These are phyloP conservation scores for Drosophila asahinai DNA, from an alignment of 1,140 invertebrate species.

Conservation along the genomic window DNA sequence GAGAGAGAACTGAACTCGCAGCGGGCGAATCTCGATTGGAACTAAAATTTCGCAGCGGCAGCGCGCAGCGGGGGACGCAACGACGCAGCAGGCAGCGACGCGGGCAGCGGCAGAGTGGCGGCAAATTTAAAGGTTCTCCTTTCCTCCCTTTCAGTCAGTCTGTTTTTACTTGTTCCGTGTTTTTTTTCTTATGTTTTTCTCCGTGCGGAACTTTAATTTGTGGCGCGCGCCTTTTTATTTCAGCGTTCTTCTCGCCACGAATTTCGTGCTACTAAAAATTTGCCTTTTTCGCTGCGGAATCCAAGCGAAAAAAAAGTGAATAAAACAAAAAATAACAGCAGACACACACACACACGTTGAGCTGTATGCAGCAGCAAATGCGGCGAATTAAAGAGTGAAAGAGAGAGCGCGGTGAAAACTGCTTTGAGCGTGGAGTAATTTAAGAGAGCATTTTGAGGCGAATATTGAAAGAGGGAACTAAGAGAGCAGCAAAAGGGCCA, in stretches of 20 bases:
- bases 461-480: background rate
- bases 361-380: slow-evolving; percentile 38
- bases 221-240: slow-evolving; percentile 37
- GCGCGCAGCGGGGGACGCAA: slow-evolving; percentile 26
- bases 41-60: slow-evolving; percentile 33
- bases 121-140: slow-evolving; percentile 26
- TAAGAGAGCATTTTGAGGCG: background rate
- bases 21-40: slow-evolving; percentile 38
- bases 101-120: slow-evolving; percentile 21
- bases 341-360: slow-evolving; percentile 24
- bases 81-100: slow-evolving; percentile 15
- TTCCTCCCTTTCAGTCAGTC: background rate
- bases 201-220: slow-evolving; percentile 23
- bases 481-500: background rate
- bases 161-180: slow-evolving; percentile 1
- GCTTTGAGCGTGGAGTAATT: background rate
- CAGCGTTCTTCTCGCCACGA: slow-evolving; percentile 66
- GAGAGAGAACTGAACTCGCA: slow-evolving; percentile 37
- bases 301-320: slow-evolving; percentile 58
- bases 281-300: slow-evolving; percentile 59
- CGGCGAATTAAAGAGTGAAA: slow-evolving; percentile 26
- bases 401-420: background rate
- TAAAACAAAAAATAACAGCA: slow-evolving; percentile 54
- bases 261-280: slow-evolving; percentile 70
- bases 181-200: slow-evolving; percentile 9